Base-by-base conservation (phyloP, 2,113 vertebrate species). In the Mirza zaza region DNA sequence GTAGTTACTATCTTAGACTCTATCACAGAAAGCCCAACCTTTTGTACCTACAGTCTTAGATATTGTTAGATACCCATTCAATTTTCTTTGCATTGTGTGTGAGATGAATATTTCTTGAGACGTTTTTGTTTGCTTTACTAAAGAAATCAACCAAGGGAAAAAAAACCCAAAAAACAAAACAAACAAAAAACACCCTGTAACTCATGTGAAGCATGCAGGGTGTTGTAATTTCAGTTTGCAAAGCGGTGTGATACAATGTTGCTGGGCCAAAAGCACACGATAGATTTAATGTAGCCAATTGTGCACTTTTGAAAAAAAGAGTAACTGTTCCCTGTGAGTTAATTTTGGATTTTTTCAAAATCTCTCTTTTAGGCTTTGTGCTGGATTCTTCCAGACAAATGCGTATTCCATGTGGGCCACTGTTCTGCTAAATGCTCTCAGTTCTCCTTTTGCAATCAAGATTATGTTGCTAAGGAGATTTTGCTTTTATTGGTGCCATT, bases 391-490 rank as follows among this genome's bases (percentile, higher is more conserved):
- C 99, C 98, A 98, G 99, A 99, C 99, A 99, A 99, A 99, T 98
- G 99, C 98, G 98, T 98, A 98, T 99, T 99, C 99, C 99, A 98
- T 99, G 99, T 98, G 98, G 99, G 98, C 98, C 98, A 98, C 98
- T 99, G 99, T 99, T 99, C 98, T 98, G 98, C 99, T 99, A 99
- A 99, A 99, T 99, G 99, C 99, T 99, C 99, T 99, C 99, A 98
- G 98, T 99, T 98, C 98, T 99, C 99, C 98, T 98, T 99, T 99
- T 98, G 99, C 99, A 99, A 99, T 99, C 99, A 99, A 99, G 99
- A 99, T 99, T 99, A 99, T 99, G 99, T 99, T 99, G 99, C 99
- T 99, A 99, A 99, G 99, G 99, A 99, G 99, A 99, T 99, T 99
- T 99, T 99, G 99, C 99, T 99, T 99, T 99, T 99, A 99, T 99